Base-by-base conservation (phyloP, 2,888 invertebrate species). In the Agelastica alni region DNA sequence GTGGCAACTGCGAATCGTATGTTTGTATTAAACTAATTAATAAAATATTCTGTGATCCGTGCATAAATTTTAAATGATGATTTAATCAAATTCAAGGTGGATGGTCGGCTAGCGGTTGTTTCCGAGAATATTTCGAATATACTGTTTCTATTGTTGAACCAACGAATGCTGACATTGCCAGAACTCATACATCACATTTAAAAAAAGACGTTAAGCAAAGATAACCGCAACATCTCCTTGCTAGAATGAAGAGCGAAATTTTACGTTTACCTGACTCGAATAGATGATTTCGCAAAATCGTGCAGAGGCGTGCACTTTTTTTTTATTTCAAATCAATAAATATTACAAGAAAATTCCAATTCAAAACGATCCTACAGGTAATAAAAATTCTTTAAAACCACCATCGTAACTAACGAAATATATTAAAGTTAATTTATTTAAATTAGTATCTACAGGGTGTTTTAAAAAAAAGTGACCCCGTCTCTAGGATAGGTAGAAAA, bases 141-240 rank as follows among this genome's bases (percentile, higher is more conserved):
- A n/a, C n/a, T 1, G 37, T 20, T 18, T 4, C 37, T 39, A 18
- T 39, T 20, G 20, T 20, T 17, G 3, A 20, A n/a, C 6, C 12
- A 39, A 39, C 10, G 2, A 39, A 5, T 5, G 16, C 9, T 16
- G 9, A 34, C 16, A n/a, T 34, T 16, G 16, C 7, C 14, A 34
- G n/a, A 34, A 34, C 14, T 16, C 2, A 47, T 22, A 26, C 17
- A 47, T 13, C 16, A 22, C 37, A 48, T 41, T 41, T 31, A 32
- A 32, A 28, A n/a, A 36, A 9, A 14, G 16, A 41, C 28, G 12
- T 31, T 39, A 39, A 16, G 18, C 20, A 10, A 28, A n/a, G 13
- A 30, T 49, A 41, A 49, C 49, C 49, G 32, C 49, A 49, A 31
- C 41, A 49, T 49, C 41, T 49, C 31, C 32, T 32, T 22, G 49